phyloP scores from a whole-genome alignment of 2,888 invertebrate genomes.

The Melitaea athalia region DNA sequence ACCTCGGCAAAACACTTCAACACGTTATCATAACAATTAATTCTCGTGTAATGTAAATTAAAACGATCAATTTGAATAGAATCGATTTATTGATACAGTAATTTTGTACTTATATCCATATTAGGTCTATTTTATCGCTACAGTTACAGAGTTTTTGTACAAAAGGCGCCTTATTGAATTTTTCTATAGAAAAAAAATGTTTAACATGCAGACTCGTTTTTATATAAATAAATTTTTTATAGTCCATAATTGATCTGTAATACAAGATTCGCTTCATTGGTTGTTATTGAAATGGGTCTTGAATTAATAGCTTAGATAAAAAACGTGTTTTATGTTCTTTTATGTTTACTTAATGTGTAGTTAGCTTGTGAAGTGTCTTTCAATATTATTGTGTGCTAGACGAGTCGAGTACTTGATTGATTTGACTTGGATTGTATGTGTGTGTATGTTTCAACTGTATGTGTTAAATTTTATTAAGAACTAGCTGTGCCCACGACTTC shows the following conservation, averaged over 20 bases:
- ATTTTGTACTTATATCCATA: background rate
- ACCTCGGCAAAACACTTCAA: background rate
- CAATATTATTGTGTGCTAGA: no score
- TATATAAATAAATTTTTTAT: background rate
- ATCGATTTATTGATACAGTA: background rate
- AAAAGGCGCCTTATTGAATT: slow-evolving; percentile 58
- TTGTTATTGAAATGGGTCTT: background rate
- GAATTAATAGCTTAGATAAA: background rate
- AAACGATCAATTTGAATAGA: background rate
- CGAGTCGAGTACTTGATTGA: no score
- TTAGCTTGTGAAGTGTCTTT: no score
- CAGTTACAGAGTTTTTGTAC: slow-evolving; percentile 52
- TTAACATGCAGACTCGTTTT: background rate
- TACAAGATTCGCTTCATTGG: background rate
- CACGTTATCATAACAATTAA: slow-evolving; percentile 1
- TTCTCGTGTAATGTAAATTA: background rate
- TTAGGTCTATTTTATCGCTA: slow-evolving; percentile 16
- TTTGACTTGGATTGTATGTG: no score
- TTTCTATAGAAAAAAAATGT: background rate
- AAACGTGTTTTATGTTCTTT: background rate
- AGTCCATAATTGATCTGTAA: background rate
- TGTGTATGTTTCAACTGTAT: no score
- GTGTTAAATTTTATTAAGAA: no score
- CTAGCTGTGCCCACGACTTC: no score
- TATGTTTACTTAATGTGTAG: background rate